Base-by-base conservation (phyloP, 2,113 vertebrate species). In the Gymnorhina tibicen region DNA sequence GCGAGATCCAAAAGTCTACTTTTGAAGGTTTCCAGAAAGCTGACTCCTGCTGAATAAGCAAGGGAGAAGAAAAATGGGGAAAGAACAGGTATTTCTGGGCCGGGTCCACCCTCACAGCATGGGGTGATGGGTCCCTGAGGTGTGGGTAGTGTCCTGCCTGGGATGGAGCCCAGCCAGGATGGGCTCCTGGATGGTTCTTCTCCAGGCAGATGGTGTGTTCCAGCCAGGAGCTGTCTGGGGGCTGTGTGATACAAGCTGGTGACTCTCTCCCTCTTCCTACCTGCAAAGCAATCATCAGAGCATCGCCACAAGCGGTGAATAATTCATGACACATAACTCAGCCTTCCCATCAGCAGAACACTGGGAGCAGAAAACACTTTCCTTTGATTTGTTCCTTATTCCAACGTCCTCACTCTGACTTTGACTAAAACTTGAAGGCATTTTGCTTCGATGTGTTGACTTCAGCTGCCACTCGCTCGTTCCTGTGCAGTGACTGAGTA, bases 271-370 rank as follows among this genome's bases (percentile, higher is more conserved):
- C 50, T 74, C 62, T 83, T 37, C 42, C 86, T 55, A 67, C 86
- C 74, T 90, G 85, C 59, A 85, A 62, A 93, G 41, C 53, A 75
- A 62, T 16, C 49, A 41, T 17, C 53, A 46, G 5, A 73, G 33
- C 63, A 39, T 58, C 28, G 7, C n/a, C 35, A 73, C 59, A 35
- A 53, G 50, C 0, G 3, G 47, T 94, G 92, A 95, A 93, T 93
- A 96, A 95, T 95, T 91, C 92, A 93, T 63, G 89, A 10, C 73
- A 46, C n/a, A 28, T 16, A 95, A 58, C 62, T 60, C 88, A 72
- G 50, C 41, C 78, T 74, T 84, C 70, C 74, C 66, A 50, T 50
- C 91, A 86, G 72, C 79, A 47, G 64, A 88, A 69, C 88, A 84
- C 55, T 77, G 83, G 92, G 91, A 97, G 93, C 41, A 84, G 60